Base-by-base conservation (phyloP, 2,113 vertebrate species). In the Scatophagus argus region DNA sequence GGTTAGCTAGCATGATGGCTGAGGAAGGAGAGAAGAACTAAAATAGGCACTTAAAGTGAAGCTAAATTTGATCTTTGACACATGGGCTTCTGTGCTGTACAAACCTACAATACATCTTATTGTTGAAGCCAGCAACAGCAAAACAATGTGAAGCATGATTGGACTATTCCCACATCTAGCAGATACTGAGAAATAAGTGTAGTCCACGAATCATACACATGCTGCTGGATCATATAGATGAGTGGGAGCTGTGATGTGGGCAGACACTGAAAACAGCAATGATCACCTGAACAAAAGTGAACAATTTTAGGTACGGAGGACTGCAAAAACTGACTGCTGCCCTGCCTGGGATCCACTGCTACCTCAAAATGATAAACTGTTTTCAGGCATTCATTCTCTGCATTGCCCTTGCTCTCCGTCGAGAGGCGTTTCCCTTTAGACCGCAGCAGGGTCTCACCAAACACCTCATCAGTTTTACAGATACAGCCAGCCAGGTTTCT, bases 381-480 rank as follows among this genome's bases (percentile, higher is more conserved):
- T 77, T 58, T 29, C 43, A 60, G 51, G 21, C 38, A 8, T n/a
- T 47, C 5, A 43, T 34, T 74, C 41, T 55, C 51, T 17, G 34
- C 61, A 17, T 9, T 16, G 21, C 60, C 56, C 39, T 54, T 1
- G 25, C 36, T 8, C 25, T 55, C 19, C 62, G 52, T 49, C 8
- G 1, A 14, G 41, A 14, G 41, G 6, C 56, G 9, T 49, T 23
- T 43, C 34, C 36, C 13, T 62, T 73, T 31, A 29, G 69, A 66
- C 9, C 17, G 3, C 36, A 34, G 8, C 0, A n/a, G 16, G 36
- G 31, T 43, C 62, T 61, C 31, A 44, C 27, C 27, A 38, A 64
- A 88, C 66, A 76, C 34, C 51, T 74, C 44, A 63, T 81, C 66
- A 55, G 29, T 74, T 79, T 47, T 43, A 77, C 63, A 82, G 47